These are phyloP conservation scores for Isoperla grammatica DNA, from an alignment of 2,888 invertebrate genomes.

Conservation along the genomic window DNA sequence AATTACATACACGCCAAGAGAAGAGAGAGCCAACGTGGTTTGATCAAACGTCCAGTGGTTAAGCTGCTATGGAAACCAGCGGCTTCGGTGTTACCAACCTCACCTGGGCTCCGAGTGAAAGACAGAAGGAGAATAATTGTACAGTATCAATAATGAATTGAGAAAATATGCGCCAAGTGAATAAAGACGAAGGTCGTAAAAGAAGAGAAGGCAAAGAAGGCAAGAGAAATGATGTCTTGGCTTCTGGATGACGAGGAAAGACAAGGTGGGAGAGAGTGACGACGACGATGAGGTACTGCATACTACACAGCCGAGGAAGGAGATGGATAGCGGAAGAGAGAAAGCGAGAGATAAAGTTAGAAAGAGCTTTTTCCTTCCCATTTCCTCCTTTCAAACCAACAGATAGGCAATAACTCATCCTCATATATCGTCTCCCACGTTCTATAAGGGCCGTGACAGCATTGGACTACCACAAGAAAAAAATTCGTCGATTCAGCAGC, in stretches of 20 bases:
- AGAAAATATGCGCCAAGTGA: no score
- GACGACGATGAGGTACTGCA: background rate
- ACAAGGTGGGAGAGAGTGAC: constrained; percentile 3
- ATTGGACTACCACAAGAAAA: constrained; percentile 37
- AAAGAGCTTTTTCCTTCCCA: constrained; percentile 41
- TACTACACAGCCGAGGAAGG: constrained; percentile 4
- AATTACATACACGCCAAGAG: no score
- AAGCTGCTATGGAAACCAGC: no score
- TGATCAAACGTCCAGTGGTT: no score
- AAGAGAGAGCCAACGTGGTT: no score
- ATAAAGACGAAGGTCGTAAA: background rate
- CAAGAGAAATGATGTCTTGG: background rate
- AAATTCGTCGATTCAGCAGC: constrained; percentile 27
- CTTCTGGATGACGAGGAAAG: no score
- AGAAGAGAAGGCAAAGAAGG: background rate
- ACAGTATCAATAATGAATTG: no score
- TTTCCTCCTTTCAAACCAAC: constrained; percentile 42
- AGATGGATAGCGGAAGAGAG: constrained; percentile 17
- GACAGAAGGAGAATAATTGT: no score
- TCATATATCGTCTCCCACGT: constrained; percentile 38
- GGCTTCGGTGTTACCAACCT: no score
- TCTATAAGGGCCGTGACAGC: constrained; percentile 33
- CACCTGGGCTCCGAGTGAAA: no score
- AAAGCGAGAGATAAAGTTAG: constrained; percentile 24
- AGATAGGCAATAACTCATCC: constrained; percentile 45